These are phyloP conservation scores for Chalcis sispes DNA, from an alignment of 2,888 invertebrate species.

Conservation along the genomic window DNA sequence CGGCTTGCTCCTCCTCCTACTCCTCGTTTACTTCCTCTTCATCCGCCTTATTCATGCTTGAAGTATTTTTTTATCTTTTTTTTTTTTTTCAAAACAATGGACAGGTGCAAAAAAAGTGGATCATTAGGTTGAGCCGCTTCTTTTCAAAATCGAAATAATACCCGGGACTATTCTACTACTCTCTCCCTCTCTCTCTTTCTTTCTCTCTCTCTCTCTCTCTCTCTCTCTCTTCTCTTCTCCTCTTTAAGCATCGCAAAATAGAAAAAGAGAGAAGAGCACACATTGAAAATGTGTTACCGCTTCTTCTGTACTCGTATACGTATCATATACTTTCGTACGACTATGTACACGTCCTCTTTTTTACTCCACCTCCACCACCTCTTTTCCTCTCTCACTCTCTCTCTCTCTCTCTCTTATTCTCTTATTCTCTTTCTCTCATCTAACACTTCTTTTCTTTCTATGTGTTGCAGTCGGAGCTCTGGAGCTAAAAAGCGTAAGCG, in stretches of 20 bases:
- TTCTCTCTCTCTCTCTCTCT: neutral
- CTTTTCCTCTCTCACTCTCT: neutral
- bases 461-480: slow-evolving; percentile 74
- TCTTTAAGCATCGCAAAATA: no score
- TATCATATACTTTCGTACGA: neutral
- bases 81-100: slow-evolving; percentile 27
- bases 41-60: neutral
- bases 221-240: neutral
- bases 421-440: slow-evolving; percentile 4
- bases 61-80: neutral
- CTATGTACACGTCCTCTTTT: neutral
- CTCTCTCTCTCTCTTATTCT: slow-evolving; percentile 8
- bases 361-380: neutral
- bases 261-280: neutral
- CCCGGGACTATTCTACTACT: neutral
- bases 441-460: slow-evolving; percentile 58
- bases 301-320: neutral
- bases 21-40: no score
- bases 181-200: neutral
- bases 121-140: slow-evolving; percentile 36
- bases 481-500: slow-evolving; percentile 74
- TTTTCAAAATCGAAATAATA: slow-evolving; percentile 44
- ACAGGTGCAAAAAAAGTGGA: slow-evolving; percentile 20
- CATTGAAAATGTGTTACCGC: slow-evolving; percentile 12
- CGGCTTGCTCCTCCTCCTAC: no score